Evolutionary conservation across 2,113 vertebrate genomes (phyloP).

Genomic region (Callocephalon fimbriatum): DNA sequence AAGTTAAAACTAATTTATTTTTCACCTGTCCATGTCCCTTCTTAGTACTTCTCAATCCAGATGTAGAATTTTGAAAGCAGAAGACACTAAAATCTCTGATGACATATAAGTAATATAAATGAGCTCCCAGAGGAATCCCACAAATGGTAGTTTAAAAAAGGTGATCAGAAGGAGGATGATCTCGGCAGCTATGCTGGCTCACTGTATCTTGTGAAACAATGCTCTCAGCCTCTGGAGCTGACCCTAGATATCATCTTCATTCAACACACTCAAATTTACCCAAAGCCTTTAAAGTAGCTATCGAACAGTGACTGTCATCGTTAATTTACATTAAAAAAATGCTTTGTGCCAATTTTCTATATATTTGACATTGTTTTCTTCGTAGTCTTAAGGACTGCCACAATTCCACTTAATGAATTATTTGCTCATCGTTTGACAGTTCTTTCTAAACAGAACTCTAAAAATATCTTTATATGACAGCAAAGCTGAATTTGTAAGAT

Average conservation of each 20-base stretch:
- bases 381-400: neutral
- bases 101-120: neutral
- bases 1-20: neutral
- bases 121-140: neutral
- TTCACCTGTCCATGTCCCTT: neutral
- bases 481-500: neutral
- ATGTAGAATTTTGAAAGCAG: neutral
- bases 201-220: neutral
- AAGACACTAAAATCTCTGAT: neutral
- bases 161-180: neutral
- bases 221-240: neutral
- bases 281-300: neutral
- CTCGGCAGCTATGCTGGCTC: neutral
- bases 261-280: neutral
- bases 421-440: neutral
- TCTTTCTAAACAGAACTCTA: neutral
- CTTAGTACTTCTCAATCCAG: neutral
- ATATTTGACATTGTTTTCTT: neutral
- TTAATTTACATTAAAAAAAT: neutral
- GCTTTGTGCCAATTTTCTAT: neutral
- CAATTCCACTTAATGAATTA: neutral
- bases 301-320: fast-evolving
- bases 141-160: neutral
- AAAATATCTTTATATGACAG: neutral
- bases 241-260: neutral